phyloP scores from a whole-genome alignment of 2,888 invertebrate species.

The Trichogramma evanescens region DNA sequence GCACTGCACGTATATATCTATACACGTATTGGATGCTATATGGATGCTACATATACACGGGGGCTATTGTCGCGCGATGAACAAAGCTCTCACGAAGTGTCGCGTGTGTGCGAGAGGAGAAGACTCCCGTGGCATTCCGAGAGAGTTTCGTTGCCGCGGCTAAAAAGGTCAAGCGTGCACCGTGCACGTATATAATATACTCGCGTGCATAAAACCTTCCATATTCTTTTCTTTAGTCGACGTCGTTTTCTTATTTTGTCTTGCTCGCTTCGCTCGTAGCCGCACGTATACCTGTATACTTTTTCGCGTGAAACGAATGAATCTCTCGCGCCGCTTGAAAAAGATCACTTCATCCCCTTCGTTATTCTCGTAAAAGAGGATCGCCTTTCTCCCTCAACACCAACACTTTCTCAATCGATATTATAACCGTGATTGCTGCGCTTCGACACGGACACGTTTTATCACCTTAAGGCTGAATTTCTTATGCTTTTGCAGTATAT shows the following conservation, averaged over 20 bases:
- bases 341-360: too few relatives aligned
- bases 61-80: conserved; percentile 35
- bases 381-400: not conserved
- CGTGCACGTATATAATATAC: not conserved
- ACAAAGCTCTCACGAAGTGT: conserved; percentile 31
- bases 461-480: too few relatives aligned
- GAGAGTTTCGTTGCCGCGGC: not conserved
- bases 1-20: not conserved
- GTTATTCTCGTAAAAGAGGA: conserved; percentile 6
- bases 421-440: too few relatives aligned
- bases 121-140: conserved; percentile 21
- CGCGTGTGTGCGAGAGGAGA: conserved; percentile 3
- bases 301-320: too few relatives aligned
- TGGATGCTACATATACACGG: conserved; percentile 10
- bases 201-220: conserved; percentile 5
- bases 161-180: too few relatives aligned
- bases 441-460: too few relatives aligned
- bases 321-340: too few relatives aligned
- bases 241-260: conserved; percentile 11
- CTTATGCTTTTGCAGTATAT: too few relatives aligned
- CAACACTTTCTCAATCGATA: too few relatives aligned
- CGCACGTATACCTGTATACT: too few relatives aligned
- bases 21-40: not conserved
- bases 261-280: conserved; percentile 4
- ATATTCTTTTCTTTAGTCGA: conserved; percentile 12